Evolutionary conservation across 1,140 invertebrate genomes (phyloP), one percentile per base, ranked within the genome.

Genomic region (Drosophila lini): DNA sequence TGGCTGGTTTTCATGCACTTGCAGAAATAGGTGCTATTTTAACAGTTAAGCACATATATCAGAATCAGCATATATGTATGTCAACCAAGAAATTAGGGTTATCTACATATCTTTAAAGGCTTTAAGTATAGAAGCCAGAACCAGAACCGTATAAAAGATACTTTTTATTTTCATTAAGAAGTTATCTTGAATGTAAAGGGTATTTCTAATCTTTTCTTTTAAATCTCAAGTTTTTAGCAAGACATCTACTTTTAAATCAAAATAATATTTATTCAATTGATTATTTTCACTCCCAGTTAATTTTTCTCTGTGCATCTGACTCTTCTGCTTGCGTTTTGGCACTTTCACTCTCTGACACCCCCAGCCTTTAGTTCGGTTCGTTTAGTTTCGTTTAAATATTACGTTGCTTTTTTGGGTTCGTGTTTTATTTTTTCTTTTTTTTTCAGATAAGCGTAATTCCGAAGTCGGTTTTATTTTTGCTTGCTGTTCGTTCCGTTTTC

Each of bases 331-430:
- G 56, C 63, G 57, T 78, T 80, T 84, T 88, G 67, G 79, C 83
- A 86, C 83, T 86, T 86, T 86, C 83, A 82, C 83, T 86, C 83
- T 86, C 71, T 64, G 22, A 79, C 74, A 62, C 62, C 85, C 82
- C 57, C 32, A 69, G 60, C 32, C 52, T 60, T 62, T 68, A 47
- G 22, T 61, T 73, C 13, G 68, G 25, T 65, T 81, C 70, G 76
- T 62, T 76, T 70, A 73, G 80, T 71, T 76, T 80, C 65, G 60
- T 82, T 84, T 62, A 82, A 82, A 69, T 80, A 88, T 88, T 88
- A 88, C 83, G 68, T 65, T 86, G 82, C 32, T 85, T 45, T 77
- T 63, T 53, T 47, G 45, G 45, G 8, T 52, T 19, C 31, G 41
- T 52, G n/a, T 47, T 38, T 48, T 60, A 34, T 60, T 65, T 38